Percentiles rank a stretch among this genome's conserved stretches.
phyloP scores from a whole-genome alignment of 2,797 vertebrate genomes.

The Poecile montanus region DNA sequence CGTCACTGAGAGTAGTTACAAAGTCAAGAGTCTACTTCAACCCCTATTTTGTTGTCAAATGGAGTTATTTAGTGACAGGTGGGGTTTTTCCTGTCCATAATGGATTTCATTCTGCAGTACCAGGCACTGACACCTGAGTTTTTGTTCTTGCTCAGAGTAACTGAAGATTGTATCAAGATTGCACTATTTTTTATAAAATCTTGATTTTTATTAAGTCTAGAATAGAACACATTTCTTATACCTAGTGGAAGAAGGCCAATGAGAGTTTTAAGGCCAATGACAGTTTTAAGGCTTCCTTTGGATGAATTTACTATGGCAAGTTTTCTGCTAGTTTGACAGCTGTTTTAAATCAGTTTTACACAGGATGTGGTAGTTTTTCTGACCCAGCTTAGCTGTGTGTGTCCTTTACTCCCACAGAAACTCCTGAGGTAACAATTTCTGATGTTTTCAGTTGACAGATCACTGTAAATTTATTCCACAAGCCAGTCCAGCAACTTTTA shows the following conservation, averaged over 20 bases:
- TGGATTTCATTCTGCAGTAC: background rate
- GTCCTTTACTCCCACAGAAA: background rate
- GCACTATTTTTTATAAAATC: background rate
- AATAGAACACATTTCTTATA: background rate
- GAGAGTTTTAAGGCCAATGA: background rate
- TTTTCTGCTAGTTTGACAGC: background rate
- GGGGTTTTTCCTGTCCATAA: rapidly evolving
- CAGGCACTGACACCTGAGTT: background rate
- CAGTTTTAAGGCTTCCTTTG: background rate
- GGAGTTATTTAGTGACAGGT: background rate
- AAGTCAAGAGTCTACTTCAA: background rate
- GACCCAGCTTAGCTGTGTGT: background rate
- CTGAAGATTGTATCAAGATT: background rate
- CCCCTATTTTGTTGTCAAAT: background rate
- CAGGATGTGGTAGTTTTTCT: background rate
- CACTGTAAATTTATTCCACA: background rate
- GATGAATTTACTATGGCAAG: background rate
- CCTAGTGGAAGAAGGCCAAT: background rate
- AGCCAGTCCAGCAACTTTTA: background rate
- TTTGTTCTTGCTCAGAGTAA: background rate
- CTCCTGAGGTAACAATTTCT: background rate
- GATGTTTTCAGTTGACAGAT: background rate
- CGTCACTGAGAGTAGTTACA: rapidly evolving
- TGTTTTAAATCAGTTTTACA: background rate
- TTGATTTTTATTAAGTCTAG: background rate